Evolutionary conservation across 2,888 invertebrate genomes (phyloP).

Genomic region (Oscheius myriophilus): DNA sequence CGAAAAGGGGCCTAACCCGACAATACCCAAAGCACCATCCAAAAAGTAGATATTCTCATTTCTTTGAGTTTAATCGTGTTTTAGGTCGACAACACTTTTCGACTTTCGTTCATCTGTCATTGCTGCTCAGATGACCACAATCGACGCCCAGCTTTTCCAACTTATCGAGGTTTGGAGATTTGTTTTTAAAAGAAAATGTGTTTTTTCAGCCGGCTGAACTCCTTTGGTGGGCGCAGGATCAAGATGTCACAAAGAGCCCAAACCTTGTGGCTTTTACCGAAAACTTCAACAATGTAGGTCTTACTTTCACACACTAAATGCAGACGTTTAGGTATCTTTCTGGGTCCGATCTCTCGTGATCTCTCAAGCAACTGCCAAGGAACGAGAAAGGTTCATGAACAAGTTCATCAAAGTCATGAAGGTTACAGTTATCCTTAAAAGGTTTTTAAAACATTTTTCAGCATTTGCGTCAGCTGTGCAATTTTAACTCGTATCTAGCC

Average conservation of each 20-base stretch:
- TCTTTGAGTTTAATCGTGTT: constrained; percentile 5
- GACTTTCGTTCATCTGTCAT: constrained; percentile 89
- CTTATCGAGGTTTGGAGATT: constrained; percentile 87
- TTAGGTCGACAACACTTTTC: constrained; percentile 48
- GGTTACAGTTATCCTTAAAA: constrained; percentile 61
- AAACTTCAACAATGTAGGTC: constrained; percentile 87
- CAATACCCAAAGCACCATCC: constrained; percentile 4
- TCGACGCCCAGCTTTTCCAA: constrained; percentile 93
- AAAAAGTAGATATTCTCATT: constrained; percentile 14
- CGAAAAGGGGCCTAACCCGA: constrained; percentile 16
- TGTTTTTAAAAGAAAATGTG: not conserved
- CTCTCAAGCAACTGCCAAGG: constrained; percentile 89
- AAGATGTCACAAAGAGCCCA: constrained; percentile 94
- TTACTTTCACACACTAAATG: not conserved
- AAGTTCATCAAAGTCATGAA: constrained; percentile 96
- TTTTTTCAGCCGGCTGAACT: constrained; percentile 86
- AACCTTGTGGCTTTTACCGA: constrained; percentile 96
- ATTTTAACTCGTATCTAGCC: constrained; percentile 97
- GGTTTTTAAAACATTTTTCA: constrained; percentile 49
- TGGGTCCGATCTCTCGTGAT: constrained; percentile 90
- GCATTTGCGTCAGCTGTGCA: constrained; percentile 93
- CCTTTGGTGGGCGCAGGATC: constrained; percentile 94
- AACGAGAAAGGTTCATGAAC: constrained; percentile 84
- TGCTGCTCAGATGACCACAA: constrained; percentile 96
- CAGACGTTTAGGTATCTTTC: constrained; percentile 59